Evolutionary conservation across 2,797 vertebrate genomes (phyloP), one percentile per base, ranked within the genome.

Genomic region (Okamejei kenojei): DNA sequence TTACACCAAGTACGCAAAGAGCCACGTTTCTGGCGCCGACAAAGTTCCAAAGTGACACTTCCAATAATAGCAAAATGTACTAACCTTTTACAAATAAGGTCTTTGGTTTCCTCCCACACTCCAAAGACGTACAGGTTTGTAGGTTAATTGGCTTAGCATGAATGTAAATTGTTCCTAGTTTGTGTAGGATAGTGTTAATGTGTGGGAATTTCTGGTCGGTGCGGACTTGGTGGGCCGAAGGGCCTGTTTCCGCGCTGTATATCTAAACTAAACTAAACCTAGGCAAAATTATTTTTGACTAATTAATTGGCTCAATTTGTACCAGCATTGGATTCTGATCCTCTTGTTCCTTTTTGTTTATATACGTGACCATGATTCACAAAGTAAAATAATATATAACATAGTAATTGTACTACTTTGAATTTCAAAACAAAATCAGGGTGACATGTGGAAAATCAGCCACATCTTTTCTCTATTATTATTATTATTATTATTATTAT

Each of bases 401-500:
- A 90, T 45, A 35, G 45, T 23, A 58, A 76, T 74, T 35, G 73
- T 11, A 54, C 68, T 32, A 29, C 65, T 88, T 32, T 88, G 61
- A 88, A 68, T 65, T 86, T 63, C 1, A 65, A 65, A 63, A 73
- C 71, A 65, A 61, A 65, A 86, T 2, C 77, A 35, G 29, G 9
- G 17, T 86, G 29, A 63, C 29, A 32, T 32, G 65, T 21, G 19
- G 63, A 35, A 88, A 88, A 88, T 86, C 4, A 86, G 29, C 29
- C n/a, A 19, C n/a, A 6, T 84, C 45, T 58, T 82, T 88, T 35
- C n/a, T 19, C 32, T 65, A 86, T 86, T 88, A 88, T 84, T 63
- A 86, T 61, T 86, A 13, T 32, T 65, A 19, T 88, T n/a, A n/a
- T 86, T 88, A 88, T 84, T 63, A 86, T 61, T 86, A 13, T 32